phyloP scores from a whole-genome alignment of 2,113 vertebrate species.

The Petroica traversi region DNA sequence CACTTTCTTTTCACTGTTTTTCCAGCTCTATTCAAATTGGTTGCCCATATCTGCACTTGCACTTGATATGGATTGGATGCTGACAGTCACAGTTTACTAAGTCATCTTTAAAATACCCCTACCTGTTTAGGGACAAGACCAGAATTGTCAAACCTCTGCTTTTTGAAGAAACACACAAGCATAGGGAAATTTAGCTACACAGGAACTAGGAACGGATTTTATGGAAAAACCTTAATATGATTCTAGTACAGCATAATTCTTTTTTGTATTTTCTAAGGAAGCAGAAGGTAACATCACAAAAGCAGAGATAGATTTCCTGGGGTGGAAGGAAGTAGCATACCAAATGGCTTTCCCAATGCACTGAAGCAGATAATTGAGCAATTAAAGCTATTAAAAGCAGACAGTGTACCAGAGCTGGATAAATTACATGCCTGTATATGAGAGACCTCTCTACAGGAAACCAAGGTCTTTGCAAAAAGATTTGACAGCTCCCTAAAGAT shows the following conservation, averaged over 20 bases:
- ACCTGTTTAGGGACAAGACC: background rate
- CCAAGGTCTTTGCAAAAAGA: background rate
- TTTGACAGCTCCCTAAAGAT: background rate
- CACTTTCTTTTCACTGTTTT: background rate
- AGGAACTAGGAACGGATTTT: background rate
- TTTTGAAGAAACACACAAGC: background rate
- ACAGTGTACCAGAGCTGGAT: background rate
- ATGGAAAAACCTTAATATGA: background rate
- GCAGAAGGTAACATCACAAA: background rate
- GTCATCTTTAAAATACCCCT: background rate
- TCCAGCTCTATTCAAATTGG: background rate
- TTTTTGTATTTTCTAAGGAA: background rate
- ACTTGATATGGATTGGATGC: background rate
- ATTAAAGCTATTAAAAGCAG: constrained; percentile 15
- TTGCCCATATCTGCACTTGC: background rate
- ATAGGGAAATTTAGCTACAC: background rate
- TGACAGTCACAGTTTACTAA: background rate
- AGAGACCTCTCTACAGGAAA: background rate
- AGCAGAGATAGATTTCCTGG: background rate
- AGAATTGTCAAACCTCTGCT: background rate
- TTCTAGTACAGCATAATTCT: background rate
- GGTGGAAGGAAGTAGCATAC: background rate
- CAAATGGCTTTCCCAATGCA: constrained; percentile 4
- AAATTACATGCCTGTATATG: background rate
- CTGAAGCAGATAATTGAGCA: constrained; percentile 22